Evolutionary conservation across 2,113 vertebrate genomes (phyloP).

Genomic region (Sander vitreus): DNA sequence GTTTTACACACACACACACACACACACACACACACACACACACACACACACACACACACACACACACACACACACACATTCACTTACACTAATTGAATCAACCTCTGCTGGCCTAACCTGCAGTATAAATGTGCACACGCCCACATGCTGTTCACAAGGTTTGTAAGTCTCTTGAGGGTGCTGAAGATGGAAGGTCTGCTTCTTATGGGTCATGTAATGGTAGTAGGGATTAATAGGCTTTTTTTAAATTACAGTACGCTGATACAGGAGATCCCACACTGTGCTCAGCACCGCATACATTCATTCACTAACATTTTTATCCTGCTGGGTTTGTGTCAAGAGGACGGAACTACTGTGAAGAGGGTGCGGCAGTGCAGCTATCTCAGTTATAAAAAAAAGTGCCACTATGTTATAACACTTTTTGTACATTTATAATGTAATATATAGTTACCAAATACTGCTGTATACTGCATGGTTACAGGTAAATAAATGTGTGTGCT

Average conservation of each 20-base stretch:
- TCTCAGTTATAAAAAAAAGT: neutral
- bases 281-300: slow-evolving; percentile 52
- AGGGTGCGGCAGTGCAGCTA: slow-evolving; percentile 14
- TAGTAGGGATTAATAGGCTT: slow-evolving; percentile 55
- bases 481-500: neutral
- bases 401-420: neutral
- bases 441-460: neutral
- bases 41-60: neutral
- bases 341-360: slow-evolving; percentile 26
- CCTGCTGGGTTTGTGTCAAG: slow-evolving; percentile 38
- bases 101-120: slow-evolving; percentile 52
- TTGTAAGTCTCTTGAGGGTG: slow-evolving; percentile 52
- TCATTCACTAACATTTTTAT: slow-evolving; percentile 52
- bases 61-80: slow-evolving; percentile 5
- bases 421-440: neutral
- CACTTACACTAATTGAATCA: slow-evolving; percentile 44
- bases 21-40: slow-evolving; percentile 23
- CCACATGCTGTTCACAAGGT: slow-evolving; percentile 37
- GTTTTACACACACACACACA: slow-evolving; percentile 27
- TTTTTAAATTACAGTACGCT: slow-evolving; percentile 37
- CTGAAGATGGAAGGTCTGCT: slow-evolving; percentile 53
- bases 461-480: neutral
- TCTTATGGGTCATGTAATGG: slow-evolving; percentile 45
- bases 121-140: slow-evolving; percentile 50
- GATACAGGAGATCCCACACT: slow-evolving; percentile 51